Evolutionary conservation across 2,113 vertebrate genomes (phyloP).

Genomic region (Aldabrachelys gigantea): DNA sequence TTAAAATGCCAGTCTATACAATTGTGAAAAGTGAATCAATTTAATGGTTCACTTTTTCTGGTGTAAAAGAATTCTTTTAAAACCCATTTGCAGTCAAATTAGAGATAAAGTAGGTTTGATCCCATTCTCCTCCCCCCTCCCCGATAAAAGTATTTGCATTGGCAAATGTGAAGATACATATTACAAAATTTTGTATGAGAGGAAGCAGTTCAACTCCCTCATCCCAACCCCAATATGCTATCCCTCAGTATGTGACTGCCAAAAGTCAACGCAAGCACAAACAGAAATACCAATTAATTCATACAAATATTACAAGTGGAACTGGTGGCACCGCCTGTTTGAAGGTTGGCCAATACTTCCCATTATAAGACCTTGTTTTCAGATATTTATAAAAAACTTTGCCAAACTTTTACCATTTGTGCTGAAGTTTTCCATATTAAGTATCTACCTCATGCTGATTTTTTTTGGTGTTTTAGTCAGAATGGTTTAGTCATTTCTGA

Average conservation of each 20-base stretch:
- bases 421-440: not conserved
- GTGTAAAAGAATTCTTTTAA: not conserved
- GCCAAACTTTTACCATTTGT: not conserved
- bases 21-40: not conserved
- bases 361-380: not conserved
- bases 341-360: not conserved
- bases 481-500: not conserved
- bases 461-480: not conserved
- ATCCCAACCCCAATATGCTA: not conserved
- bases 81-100: not conserved
- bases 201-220: not conserved
- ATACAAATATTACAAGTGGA: not conserved
- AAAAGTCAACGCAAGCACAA: not conserved
- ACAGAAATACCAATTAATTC: not conserved
- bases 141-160: not conserved
- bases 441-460: too few relatives aligned
- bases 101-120: not conserved
- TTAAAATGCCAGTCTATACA: not conserved
- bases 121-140: too few relatives aligned
- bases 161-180: not conserved
- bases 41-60: not conserved
- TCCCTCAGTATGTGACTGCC: not conserved
- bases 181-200: not conserved
- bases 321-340: not conserved
- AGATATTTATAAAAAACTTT: not conserved